A percentile compares a stretch with the other conserved stretches of the same genome.
phyloP scores from a whole-genome alignment of 1,140 invertebrate species.

The Halictus rubicundus region DNA sequence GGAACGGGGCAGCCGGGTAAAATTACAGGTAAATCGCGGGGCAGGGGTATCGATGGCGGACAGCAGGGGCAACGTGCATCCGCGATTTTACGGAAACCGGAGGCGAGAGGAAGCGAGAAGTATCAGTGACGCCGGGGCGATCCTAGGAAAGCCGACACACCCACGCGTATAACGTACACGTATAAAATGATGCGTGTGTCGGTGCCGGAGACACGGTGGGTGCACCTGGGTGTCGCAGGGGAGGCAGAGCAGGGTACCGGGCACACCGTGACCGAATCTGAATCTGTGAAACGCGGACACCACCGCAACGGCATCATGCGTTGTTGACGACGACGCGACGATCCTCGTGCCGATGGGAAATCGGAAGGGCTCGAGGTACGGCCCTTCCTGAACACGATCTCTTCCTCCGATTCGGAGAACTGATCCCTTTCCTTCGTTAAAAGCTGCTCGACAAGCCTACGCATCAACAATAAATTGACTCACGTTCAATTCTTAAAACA shows the following conservation, averaged over 20 bases:
- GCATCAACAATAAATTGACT: no score
- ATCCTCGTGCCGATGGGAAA: neutral
- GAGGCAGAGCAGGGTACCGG: conserved; percentile 67
- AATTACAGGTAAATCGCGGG: conserved; percentile 26
- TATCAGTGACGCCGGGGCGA: conserved; percentile 41
- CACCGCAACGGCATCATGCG: conserved; percentile 51
- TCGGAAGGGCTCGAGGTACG: neutral
- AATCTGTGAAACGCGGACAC: conserved; percentile 73
- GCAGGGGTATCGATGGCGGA: conserved; percentile 19
- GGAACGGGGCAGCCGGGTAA: neutral
- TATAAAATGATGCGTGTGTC: conserved; percentile 47
- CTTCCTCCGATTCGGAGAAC: no score
- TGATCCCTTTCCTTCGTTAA: no score
- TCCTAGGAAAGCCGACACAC: conserved; percentile 51
- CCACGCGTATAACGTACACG: conserved; percentile 46
- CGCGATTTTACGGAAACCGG: conserved; percentile 45
- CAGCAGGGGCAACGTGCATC: neutral
- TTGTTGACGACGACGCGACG: conserved; percentile 17
- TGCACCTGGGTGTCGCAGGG: conserved; percentile 70
- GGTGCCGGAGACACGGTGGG: conserved; percentile 76
- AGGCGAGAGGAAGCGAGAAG: conserved; percentile 21
- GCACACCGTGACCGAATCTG: conserved; percentile 76
- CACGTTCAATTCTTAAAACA: no score
- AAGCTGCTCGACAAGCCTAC: no score
- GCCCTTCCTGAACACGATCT: neutral